These are phyloP conservation scores for Aurelia aurita DNA, from an alignment of 30 jellyfish, hydroid and myxozoan species.

Conservation along the genomic window DNA sequence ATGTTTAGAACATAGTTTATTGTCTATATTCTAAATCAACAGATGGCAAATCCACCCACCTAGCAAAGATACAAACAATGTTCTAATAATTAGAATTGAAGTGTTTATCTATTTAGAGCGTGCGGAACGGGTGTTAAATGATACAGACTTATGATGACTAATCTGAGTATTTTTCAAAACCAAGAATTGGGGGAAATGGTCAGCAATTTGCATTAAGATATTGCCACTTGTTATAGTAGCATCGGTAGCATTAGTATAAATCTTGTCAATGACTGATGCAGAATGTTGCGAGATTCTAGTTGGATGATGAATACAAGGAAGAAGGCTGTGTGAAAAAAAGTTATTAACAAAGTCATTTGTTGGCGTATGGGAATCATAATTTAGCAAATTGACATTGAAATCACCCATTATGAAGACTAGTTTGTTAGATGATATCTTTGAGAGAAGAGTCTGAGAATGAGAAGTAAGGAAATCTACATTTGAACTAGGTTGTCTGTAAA, in stretches of 20 bases:
- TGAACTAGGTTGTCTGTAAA: constrained; percentile 12
- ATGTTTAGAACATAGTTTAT: too few species aligned
- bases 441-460: too few species aligned
- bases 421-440: too few species aligned
- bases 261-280: constrained; percentile 14
- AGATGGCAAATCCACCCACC: not conserved
- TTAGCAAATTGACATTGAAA: constrained; percentile 14
- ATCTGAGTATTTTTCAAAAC: constrained; percentile 9
- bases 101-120: too few species aligned
- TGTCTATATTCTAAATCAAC: too few species aligned
- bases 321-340: constrained; percentile 14
- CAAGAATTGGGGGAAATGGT: too few species aligned
- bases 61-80: not conserved
- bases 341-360: too few species aligned
- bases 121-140: not conserved
- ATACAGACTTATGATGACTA: constrained; percentile 8
- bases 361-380: constrained; percentile 45
- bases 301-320: too few species aligned
- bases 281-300: not conserved
- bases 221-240: constrained; percentile 44
- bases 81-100: too few species aligned
- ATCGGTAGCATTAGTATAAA: constrained; percentile 22
- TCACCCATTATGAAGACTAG: too few species aligned
- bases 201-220: too few species aligned
- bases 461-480: constrained; percentile 3